These are phyloP conservation scores for Lasioglossum morio DNA, from an alignment of 2,888 invertebrate genomes.

Conservation along the genomic window DNA sequence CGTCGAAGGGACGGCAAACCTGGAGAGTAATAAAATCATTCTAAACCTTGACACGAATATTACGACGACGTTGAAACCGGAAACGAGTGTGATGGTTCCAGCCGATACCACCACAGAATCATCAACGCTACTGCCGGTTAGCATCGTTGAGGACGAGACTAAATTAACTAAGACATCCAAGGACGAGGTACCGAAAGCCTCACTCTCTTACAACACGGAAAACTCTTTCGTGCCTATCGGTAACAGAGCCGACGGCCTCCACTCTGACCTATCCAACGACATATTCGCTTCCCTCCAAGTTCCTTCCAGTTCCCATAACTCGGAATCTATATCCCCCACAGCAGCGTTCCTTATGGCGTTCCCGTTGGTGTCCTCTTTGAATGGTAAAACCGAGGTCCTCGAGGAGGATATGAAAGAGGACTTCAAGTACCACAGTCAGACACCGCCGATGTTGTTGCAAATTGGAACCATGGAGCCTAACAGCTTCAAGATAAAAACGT, in stretches of 20 bases:
- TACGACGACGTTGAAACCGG: constrained; percentile 82
- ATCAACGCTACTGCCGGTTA: constrained; percentile 51
- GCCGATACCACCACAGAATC: constrained; percentile 44
- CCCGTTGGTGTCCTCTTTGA: constrained; percentile 89
- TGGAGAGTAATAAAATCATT: constrained; percentile 78
- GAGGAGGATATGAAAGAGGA: constrained; percentile 86
- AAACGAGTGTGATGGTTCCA: constrained; percentile 53
- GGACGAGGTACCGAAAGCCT: constrained; percentile 71
- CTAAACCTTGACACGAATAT: constrained; percentile 83
- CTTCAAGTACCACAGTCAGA: constrained; percentile 83
- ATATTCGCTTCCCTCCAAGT: constrained; percentile 87
- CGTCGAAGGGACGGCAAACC: constrained; percentile 49
- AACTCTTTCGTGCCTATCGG: constrained; percentile 82
- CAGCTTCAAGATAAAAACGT: constrained; percentile 81
- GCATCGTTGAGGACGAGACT: constrained; percentile 59
- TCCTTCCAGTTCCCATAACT: constrained; percentile 86
- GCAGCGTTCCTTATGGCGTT: constrained; percentile 92
- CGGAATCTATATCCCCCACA: constrained; percentile 90
- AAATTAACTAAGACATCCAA: constrained; percentile 70
- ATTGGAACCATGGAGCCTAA: constrained; percentile 83
- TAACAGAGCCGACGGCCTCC: constrained; percentile 79
- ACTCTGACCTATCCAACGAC: constrained; percentile 87
- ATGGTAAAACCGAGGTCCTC: constrained; percentile 86
- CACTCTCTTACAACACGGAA: constrained; percentile 78
- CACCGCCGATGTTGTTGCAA: constrained; percentile 83